Conservation (phyloP, 2,888 invertebrate genomes). For the Psylliodes chrysocephalus region DNA sequence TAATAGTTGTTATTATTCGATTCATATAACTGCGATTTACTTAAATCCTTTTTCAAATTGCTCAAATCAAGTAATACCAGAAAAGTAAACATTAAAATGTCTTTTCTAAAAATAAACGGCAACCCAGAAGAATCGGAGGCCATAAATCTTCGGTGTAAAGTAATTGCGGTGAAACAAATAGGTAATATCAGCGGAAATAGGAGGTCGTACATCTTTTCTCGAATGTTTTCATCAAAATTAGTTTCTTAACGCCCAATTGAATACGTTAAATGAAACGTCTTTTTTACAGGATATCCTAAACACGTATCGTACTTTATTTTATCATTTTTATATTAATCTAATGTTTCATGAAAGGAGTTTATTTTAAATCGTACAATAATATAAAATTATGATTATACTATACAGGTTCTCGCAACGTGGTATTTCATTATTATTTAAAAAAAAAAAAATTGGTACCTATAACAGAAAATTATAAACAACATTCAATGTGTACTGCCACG, state of each 20-base stretch:
- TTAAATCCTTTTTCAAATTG: too few species aligned
- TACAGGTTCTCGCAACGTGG: too few species aligned
- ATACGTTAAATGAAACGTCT: background rate
- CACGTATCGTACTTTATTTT: background rate
- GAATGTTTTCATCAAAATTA: slow-evolving; percentile 10
- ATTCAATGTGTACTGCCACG: too few species aligned
- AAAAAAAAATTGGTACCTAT: too few species aligned
- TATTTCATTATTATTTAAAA: too few species aligned
- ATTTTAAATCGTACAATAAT: too few species aligned
- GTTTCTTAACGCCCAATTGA: slow-evolving; percentile 21
- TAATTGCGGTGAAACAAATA: slow-evolving; percentile 17
- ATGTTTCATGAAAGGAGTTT: too few species aligned
- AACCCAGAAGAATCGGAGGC: background rate
- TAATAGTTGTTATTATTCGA: too few species aligned
- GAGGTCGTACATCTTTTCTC: slow-evolving; percentile 10
- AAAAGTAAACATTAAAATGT: background rate
- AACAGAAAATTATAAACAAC: too few species aligned
- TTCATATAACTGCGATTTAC: too few species aligned
- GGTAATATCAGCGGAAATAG: slow-evolving; percentile 18
- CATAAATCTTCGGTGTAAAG: slow-evolving; percentile 12
- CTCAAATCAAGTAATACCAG: background rate
- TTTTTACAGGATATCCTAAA: slow-evolving; percentile 1
- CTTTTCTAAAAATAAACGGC: background rate
- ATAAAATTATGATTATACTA: too few species aligned
- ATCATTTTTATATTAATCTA: too few species aligned